A percentile compares a stretch with the other conserved stretches of the same genome.
Conservation (phyloP, 1,140 invertebrate species). For the Drosophila subpulchrella region DNA sequence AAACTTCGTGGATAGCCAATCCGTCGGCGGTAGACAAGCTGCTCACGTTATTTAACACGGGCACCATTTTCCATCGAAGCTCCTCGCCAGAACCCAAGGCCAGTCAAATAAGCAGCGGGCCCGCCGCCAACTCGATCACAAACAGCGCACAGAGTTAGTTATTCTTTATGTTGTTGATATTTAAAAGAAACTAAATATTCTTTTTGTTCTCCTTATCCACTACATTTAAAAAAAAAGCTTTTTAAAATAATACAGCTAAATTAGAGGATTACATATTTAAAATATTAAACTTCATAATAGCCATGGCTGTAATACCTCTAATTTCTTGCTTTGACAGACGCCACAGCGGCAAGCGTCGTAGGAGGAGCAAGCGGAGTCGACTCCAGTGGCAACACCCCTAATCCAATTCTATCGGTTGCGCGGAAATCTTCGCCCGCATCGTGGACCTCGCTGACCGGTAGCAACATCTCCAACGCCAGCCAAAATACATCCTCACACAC, state of each 20-base stretch:
- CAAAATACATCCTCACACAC: constrained; percentile 10
- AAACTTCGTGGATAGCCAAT: constrained; percentile 86
- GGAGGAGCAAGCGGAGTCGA: constrained; percentile 30
- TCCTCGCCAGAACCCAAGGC: constrained; percentile 72
- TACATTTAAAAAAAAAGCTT: no score
- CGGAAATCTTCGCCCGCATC: constrained; percentile 46
- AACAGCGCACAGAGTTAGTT: constrained; percentile 60
- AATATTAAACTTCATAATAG: not conserved
- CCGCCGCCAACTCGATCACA: constrained; percentile 16
- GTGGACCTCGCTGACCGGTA: constrained; percentile 32
- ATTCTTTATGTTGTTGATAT: not conserved
- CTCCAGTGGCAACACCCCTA: not conserved
- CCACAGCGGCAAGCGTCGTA: constrained; percentile 9
- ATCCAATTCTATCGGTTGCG: constrained; percentile 29
- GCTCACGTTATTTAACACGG: constrained; percentile 86
- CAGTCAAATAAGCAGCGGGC: constrained; percentile 11
- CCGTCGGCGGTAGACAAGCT: constrained; percentile 86
- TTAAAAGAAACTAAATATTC: not conserved
- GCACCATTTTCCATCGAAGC: constrained; percentile 85
- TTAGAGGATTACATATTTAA: not conserved
- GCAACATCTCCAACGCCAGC: constrained; percentile 43
- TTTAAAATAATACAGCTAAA: no score
- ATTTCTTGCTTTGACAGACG: constrained; percentile 15
- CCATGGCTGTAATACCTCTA: not conserved
- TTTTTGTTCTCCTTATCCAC: not conserved